A percentile compares a stretch with the other conserved stretches of the same genome.
Conservation (phyloP, 1,140 invertebrate genomes). For the Brachystomella parvula region DNA sequence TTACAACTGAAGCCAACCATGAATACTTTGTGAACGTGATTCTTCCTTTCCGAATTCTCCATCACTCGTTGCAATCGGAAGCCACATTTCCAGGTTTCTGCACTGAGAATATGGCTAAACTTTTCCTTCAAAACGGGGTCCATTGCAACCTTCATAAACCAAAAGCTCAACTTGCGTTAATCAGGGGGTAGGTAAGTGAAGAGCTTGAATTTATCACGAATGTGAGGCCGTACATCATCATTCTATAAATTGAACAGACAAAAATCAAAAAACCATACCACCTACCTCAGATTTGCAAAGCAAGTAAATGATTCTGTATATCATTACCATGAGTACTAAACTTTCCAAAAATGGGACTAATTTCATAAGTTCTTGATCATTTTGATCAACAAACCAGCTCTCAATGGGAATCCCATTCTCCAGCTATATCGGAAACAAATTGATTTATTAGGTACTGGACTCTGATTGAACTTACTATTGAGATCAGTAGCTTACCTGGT, state of each 20-base stretch:
- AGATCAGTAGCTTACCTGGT: slow-evolving; percentile 55
- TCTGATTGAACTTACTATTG: background rate
- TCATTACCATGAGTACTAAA: slow-evolving; percentile 63
- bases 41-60: too few relatives aligned
- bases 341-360: slow-evolving; percentile 87
- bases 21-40: background rate
- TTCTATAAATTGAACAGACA: slow-evolving; percentile 70
- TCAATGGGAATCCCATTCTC: slow-evolving; percentile 97
- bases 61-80: too few relatives aligned
- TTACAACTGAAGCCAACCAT: too few relatives aligned
- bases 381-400: slow-evolving; percentile 90
- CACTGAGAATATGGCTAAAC: too few relatives aligned
- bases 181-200: slow-evolving; percentile 81
- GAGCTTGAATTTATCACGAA: slow-evolving; percentile 77
- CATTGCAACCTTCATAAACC: too few relatives aligned
- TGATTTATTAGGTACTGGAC: slow-evolving; percentile 1
- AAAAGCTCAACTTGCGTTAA: too few relatives aligned
- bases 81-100: too few relatives aligned
- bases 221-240: slow-evolving; percentile 83
- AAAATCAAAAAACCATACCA: slow-evolving; percentile 37
- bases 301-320: background rate
- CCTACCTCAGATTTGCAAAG: background rate
- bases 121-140: too few relatives aligned
- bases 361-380: slow-evolving; percentile 84
- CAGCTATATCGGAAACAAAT: slow-evolving; percentile 56